Evolutionary conservation across 1,140 invertebrate genomes (phyloP), one percentile per base, ranked within the genome.

Genomic region (Trachymyrmex cornetzi): DNA sequence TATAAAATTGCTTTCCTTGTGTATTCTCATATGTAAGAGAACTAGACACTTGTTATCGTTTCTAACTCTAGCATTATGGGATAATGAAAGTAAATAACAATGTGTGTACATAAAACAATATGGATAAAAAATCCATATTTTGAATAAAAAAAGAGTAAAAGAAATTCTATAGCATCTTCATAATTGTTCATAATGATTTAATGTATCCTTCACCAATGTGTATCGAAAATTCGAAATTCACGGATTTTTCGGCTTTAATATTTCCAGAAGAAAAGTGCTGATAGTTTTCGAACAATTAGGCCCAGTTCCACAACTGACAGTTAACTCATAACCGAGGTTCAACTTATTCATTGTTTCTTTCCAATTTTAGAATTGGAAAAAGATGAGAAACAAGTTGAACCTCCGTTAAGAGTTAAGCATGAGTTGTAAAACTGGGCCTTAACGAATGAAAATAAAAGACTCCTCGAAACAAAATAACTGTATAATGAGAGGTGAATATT

Each of bases 11-110:
- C 16, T 75, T 75, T 75, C 1, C 55, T 59, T 61, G 38, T 44
- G 38, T 44, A 1, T 11, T 2, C 22, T 24, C n/a, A 59, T 38
- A 74, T 55, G 34, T 57, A 57, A 16, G 14, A 74, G 12, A 57
- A 24, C 1, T 0, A 75, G 7, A 75, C 34, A 38, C 12, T 57
- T 59, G 7, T 59, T 19, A 75, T 61, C 22, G 2, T 27, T 3
- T 14, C 0, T 74, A 30, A 34, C 22, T 57, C 5, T 24, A 57
- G 64, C 64, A 44, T 67, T 67, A 34, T 67, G 64, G 14, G n/a
- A 67, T 22, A 67, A 67, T 44, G 34, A 67, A 38, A 67, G 34
- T 67, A 67, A 67, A 67, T 44, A 66, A 66, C 38, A 14, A 67
- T 6, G 34, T 9, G 34, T 38, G 19, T n/a, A 38, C 5, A n/a